Evolutionary conservation across 2,797 vertebrate genomes (phyloP), one percentile per base, ranked within the genome.

Genomic region (Allochrocebus solatus): DNA sequence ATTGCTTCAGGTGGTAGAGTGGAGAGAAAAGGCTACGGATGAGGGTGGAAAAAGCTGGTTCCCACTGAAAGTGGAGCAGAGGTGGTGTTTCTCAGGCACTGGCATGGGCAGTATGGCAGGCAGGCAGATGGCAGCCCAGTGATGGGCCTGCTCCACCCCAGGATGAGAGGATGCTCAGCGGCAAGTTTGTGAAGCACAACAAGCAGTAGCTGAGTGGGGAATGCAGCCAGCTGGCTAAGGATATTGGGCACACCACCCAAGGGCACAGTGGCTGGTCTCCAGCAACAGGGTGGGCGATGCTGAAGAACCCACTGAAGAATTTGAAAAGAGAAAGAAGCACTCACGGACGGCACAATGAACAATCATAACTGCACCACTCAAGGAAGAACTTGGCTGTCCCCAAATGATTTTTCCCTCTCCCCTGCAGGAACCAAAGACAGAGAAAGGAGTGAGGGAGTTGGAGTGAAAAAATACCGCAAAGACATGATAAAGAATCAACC

Each of bases 31-130:
- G 10, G 4, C 28, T 36, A 4, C 17, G 0, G 64, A 33, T 8
- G 1, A 4, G 39, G n/a, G 24, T 19, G 30, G 28, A 28, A 10
- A 41, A 80, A 30, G 39, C 14, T 5, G 46, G 28, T 48, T 55
- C 41, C 28, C 36, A 61, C 7, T 11, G 55, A 80, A n/a, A 83
- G n/a, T 14, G 30, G 4, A 33, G n/a, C 4, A 41, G 57, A 57
- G 39, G 28, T 2, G 0, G 5, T 30, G 19, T 19, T 33, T 74
- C 4, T 4, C 0, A 0, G 8, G 53, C 22, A 1, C n/a, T 53
- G 46, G 6, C 39, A 14, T 10, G 55, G 22, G 87, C 16, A 53
- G 41, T 24, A 28, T 1, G 0, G 13, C 16, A 46, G 43, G 41
- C 21, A 67, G 41, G n/a, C 21, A 50, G n/a, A 70, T 30, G 36